Evolutionary conservation across 1,140 invertebrate genomes (phyloP).

Genomic region (Caenorhabditis inopinata): DNA sequence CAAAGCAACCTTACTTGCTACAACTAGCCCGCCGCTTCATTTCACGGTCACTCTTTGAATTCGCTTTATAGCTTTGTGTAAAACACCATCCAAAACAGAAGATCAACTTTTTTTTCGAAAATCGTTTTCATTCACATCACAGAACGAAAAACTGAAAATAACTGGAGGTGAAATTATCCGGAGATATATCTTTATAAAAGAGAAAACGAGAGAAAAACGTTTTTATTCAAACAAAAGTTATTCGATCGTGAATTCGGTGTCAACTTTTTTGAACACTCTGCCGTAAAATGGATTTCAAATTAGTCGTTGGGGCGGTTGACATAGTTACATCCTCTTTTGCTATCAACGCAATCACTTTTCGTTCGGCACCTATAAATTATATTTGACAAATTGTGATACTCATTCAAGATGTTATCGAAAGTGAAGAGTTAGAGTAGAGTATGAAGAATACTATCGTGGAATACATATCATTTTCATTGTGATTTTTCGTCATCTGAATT

Average conservation of each 20-base stretch:
- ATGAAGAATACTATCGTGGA: too few species aligned
- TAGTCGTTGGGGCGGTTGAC: conserved; percentile 11
- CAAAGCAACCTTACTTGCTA: background rate
- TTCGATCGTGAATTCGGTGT: background rate
- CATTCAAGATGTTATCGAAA: too few species aligned
- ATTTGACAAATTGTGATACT: too few species aligned
- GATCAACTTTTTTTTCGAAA: background rate
- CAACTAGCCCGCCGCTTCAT: too few species aligned
- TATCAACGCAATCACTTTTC: conserved; percentile 11
- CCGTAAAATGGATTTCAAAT: conserved; percentile 17
- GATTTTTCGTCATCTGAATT: background rate
- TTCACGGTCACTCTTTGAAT: conserved; percentile 22
- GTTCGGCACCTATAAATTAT: background rate
- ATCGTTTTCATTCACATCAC: too few species aligned
- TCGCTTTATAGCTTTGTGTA: background rate
- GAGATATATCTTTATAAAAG: background rate
- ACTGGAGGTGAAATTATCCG: background rate
- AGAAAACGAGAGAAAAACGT: background rate
- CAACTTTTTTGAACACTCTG: conserved; percentile 33
- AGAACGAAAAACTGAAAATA: background rate
- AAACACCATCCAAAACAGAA: background rate
- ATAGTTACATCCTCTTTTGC: conserved; percentile 6
- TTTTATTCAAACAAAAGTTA: too few species aligned
- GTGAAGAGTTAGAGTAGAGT: too few species aligned
- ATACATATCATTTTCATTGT: too few species aligned